phyloP scores from a whole-genome alignment of 2,888 invertebrate species.

The Frankliniella intonsa region DNA sequence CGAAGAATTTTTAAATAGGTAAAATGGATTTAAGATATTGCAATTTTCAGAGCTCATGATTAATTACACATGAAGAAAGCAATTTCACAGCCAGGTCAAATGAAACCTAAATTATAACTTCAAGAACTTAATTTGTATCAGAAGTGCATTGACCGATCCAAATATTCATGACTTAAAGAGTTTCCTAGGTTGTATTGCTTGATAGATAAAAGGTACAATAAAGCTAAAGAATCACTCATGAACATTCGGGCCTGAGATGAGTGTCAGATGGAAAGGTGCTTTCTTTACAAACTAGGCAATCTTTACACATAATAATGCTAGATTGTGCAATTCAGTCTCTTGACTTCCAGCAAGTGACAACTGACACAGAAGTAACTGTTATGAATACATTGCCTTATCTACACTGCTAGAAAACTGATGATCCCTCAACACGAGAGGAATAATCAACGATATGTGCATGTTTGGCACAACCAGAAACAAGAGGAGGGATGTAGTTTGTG shows the following conservation, averaged over 20 bases:
- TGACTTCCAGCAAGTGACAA: background rate
- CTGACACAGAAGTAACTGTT: background rate
- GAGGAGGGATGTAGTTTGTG: background rate
- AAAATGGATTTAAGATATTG: background rate
- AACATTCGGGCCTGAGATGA: no score
- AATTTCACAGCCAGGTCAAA: background rate
- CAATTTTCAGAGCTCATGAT: background rate
- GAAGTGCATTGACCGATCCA: no score
- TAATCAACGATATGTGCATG: conserved; percentile 11
- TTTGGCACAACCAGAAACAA: background rate
- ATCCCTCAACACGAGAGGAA: background rate
- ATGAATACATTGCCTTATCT: background rate
- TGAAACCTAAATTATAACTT: background rate
- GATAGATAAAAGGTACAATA: no score
- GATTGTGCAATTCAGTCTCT: conserved; percentile 22
- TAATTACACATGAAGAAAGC: background rate
- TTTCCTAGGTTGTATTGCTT: no score
- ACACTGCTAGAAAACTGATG: no score
- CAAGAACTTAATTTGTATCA: background rate
- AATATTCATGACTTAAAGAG: no score
- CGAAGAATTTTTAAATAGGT: background rate
- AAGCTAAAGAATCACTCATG: no score
- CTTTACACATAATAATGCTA: background rate
- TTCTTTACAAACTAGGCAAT: background rate
- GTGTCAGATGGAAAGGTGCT: no score